Evolutionary conservation across 2,888 invertebrate species (phyloP), one percentile per base, ranked within the genome.

Genomic region (Ethmia dodecea): DNA sequence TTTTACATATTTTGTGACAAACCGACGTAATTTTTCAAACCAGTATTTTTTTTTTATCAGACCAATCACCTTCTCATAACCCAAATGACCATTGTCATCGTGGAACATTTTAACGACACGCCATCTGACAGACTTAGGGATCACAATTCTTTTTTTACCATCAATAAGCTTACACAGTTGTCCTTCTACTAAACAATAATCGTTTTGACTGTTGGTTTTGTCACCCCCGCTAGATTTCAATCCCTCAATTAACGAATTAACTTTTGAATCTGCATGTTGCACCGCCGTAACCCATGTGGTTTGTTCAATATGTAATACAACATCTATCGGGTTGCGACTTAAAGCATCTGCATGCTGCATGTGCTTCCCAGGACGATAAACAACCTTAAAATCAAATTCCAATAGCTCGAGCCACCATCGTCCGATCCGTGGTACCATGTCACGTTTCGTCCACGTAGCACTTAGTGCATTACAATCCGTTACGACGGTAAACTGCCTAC

Each of bases 1-100:
- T 8, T 26, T 29, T 13, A 41, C 38, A 31, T 46, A 46, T 12
- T 46, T 46, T 13, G 28, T 20, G 3, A 43, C 28, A 37, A 42
- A 44, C 1, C 26, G 13, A 9, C 35, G 20, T 11, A 44, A 13
- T 18, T 41, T 37, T 13, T 28, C 30, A 33, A 42, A 43, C 40
- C 41, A 44, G 20, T 31, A 39, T 13, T 35, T 31, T 8, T 13
- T 4, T 16, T 38, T 25, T 4, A 35, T 16, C 5, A 26, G n/a
- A n/a, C n/a, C n/a, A n/a, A n/a, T n/a, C n/a, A n/a, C n/a, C n/a
- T n/a, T 14, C 11, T 35, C 31, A 12, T 35, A n/a, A 16, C 12
- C 13, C 13, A 35, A 5, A 11, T 38, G 38, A 13, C 38, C 38
- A 16, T 35, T 34, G 18, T 38, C 28, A 13, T 38, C 38, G 13